Evolutionary conservation across 2,888 invertebrate genomes (phyloP), one percentile per base, ranked within the genome.

Genomic region (Cyclophora albipunctata): DNA sequence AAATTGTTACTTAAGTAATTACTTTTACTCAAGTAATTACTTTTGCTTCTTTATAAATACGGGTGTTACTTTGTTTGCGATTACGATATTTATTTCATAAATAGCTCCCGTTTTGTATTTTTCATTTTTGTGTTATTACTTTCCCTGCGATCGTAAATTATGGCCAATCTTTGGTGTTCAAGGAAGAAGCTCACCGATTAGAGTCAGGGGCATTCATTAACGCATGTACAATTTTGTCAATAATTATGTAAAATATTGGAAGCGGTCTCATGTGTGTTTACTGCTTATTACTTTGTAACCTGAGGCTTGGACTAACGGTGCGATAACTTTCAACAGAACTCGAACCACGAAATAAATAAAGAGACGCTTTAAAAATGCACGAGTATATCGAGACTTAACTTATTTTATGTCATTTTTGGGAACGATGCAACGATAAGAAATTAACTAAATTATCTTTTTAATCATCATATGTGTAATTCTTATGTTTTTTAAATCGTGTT

Each of bases 201-300:
- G 71, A 62, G 67, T 62, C 61, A 62, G 59, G 53, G 62, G 62
- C 69, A 63, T 68, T 78, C 72, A 81, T 83, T 82, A 79, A 69
- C 70, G 69, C 65, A 63, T 73, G 67, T 69, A 75, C 71, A 73
- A 78, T 80, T 83, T 81, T 55, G 73, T 66, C 63, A 73, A 77
- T 67, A 77, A 84, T 85, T 79, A 80, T 73, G 78, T 76, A 78
- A 74, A 79, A 73, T 80, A 80, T 81, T 78, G 78, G 64, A 69
- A 71, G 73, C 66, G 60, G 66, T 73, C 64, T 69, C 70, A 63
- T 80, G 76, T 83, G 66, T 79, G 71, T 81, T 84, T 79, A 81
- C 72, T 78, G 72, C 72, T 80, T 78, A 81, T 84, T 86, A 82
- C 78, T 71, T 75, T 71, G 70, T 79, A 66, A 67, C 80, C 75